Base-by-base conservation (phyloP, 2,888 invertebrate genomes). In the Trimorus sp. region DNA sequence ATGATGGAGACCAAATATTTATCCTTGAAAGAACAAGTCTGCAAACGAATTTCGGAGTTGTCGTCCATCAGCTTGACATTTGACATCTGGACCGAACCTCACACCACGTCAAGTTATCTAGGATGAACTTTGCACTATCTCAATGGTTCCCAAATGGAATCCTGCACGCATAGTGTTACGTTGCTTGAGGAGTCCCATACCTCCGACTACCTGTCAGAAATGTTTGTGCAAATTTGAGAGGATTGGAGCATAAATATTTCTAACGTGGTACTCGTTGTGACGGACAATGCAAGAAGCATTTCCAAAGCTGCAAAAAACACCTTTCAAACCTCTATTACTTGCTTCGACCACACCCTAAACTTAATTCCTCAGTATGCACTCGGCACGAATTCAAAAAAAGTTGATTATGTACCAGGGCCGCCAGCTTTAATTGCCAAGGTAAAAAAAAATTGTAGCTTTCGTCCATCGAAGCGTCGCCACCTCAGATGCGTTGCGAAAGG, bases 381-480 rank as follows among this genome's bases (percentile, higher is more conserved):
- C 6, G 60, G 63, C n/a, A 4, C 4, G 1, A 4, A 26, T 26
- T 3, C 26, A 26, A 26, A 26, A 26, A 26, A 3, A 4, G 4
- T 3, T 26, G 2, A 1, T 1, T 26, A 26, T 26, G 26, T 26
- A 1, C 26, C 26, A 26, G 26, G 26, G 4, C 2, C 4, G 4
- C 26, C 26, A 3, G 26, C 26, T 4, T 26, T 26, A 26, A 26
- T 26, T 4, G 26, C 26, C 1, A 83, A 83, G 38, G 79, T 85
- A n/a, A 14, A 84, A 82, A 63, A 38, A 51, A 7, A 83, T 86
- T 11, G 84, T 85, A 1, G 77, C 84, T 26, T 53, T 83, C 4
- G 71, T 81, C 7, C 79, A 80, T 26, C 75, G 68, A 62, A 85
- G 85, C 58, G 74, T 78, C n/a, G 59, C 53, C 14, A 85, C 85